A percentile compares a stretch with the other conserved stretches of the same genome.
These are phyloP conservation scores for Protaetia brevitarsis DNA, from an alignment of 1,140 invertebrate species.

Conservation along the genomic window DNA sequence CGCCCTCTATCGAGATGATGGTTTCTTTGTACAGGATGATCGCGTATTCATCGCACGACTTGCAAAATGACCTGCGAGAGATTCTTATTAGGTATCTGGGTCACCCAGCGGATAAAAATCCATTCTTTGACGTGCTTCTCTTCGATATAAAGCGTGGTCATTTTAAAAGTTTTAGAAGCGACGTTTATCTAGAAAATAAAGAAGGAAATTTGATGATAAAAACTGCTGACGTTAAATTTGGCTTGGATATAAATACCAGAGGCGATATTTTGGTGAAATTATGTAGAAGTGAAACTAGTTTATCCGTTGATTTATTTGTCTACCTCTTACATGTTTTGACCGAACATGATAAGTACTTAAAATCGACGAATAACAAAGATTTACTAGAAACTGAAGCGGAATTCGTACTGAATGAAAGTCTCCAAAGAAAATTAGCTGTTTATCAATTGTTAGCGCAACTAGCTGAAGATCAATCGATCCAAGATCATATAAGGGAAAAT, in stretches of 20 bases:
- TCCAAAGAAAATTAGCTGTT: slow-evolving; percentile 35
- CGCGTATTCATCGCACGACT: slow-evolving; percentile 27
- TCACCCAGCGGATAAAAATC: background rate
- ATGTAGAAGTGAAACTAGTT: slow-evolving; percentile 19
- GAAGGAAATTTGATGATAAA: slow-evolving; percentile 25
- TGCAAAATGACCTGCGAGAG: slow-evolving; percentile 32
- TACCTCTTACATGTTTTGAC: slow-evolving; percentile 34
- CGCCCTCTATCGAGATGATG: slow-evolving; percentile 32
- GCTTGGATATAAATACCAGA: slow-evolving; percentile 16
- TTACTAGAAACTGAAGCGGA: slow-evolving; percentile 33
- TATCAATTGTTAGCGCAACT: slow-evolving; percentile 43
- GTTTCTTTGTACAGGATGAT: slow-evolving; percentile 36
- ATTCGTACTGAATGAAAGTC: slow-evolving; percentile 28
- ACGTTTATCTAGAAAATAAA: slow-evolving; percentile 28
- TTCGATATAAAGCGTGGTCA: slow-evolving; percentile 30
- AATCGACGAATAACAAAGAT: slow-evolving; percentile 26
- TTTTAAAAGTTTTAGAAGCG: slow-evolving; percentile 28
- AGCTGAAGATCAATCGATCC: slow-evolving; percentile 46
- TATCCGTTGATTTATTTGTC: slow-evolving; percentile 29
- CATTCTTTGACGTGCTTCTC: slow-evolving; percentile 38
- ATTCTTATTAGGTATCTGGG: slow-evolving; percentile 35
- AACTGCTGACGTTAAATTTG: slow-evolving; percentile 18
- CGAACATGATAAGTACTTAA: slow-evolving; percentile 34
- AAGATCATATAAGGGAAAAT: slow-evolving; percentile 43
- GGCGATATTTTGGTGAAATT: slow-evolving; percentile 29